Evolutionary conservation across 30 jellyfish, hydroid and myxozoan species (phyloP), one percentile per base, ranked within the genome.

Genomic region (Turritopsis rubra): DNA sequence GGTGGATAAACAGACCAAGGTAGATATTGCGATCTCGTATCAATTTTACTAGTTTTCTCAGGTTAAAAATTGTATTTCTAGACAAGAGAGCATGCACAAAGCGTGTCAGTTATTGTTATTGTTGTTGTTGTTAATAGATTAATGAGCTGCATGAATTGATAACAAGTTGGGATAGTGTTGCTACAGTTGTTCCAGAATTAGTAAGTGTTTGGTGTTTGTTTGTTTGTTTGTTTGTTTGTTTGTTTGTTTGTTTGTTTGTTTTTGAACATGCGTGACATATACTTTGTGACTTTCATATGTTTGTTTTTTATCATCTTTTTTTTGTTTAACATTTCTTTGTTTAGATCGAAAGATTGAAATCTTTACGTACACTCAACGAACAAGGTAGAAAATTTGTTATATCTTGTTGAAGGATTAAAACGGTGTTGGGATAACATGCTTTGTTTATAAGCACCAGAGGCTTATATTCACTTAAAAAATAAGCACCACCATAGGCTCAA

Each of bases 151-250:
- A 85, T 79, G 88, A 85, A 29, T 80, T 86, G 66, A 66, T 88
- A 82, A 92, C 85, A 84, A 93, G 95, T 66, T 93, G 99, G 96
- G 99, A 93, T 21, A 89, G 96, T 26, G 79, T 93, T 18, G 99
- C 97, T 1, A 89, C 85, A 52, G 84, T 86, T 60, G 96, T 88
- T 1, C 99, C 99, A 3, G 99, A 93, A 7, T 71, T 93, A 74
- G 99, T 93, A 79, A 26, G 96, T 66, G 53, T n/a, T n/a, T n/a
- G n/a, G n/a, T n/a, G n/a, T n/a, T n/a, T n/a, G n/a, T n/a, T n/a
- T 22, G 1, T 1, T 22, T 20, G n/a, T 54, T n/a, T 21, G 27
- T 52, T 20, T 52, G 80, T 7, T 16, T 27, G 21, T 54, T n/a
- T 29, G 25, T 31, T 4, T 17, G 65, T 4, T 68, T 21, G 21